These are phyloP conservation scores for Ephydatia muelleri DNA, from an alignment of 37 sponge, comb jelly and placozoan genomes.

Conservation along the genomic window DNA sequence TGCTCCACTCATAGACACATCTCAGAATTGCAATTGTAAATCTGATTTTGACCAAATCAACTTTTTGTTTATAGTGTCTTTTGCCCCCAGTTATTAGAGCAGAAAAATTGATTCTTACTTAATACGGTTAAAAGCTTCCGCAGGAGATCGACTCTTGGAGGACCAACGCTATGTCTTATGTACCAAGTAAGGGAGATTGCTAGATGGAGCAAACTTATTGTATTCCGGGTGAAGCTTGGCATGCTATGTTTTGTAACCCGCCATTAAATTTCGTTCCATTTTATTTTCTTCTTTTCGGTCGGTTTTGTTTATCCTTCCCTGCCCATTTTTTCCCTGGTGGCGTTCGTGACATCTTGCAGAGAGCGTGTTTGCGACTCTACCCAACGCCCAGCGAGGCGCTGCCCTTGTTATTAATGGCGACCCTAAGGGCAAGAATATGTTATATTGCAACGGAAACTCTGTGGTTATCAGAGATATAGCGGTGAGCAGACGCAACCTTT, in stretches of 20 bases:
- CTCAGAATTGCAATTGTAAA: no score
- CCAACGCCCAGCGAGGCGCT: slow-evolving; percentile 67
- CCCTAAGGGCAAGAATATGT: slow-evolving; percentile 94
- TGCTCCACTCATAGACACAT: no score
- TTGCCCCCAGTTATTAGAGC: not conserved
- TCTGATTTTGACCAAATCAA: no score
- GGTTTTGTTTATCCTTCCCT: not conserved
- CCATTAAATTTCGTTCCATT: not conserved
- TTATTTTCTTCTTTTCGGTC: not conserved
- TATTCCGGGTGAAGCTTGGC: no score
- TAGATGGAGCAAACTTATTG: not conserved
- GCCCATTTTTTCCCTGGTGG: not conserved
- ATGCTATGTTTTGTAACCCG: no score
- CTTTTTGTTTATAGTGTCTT: no score
- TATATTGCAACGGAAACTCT: slow-evolving; percentile 87
- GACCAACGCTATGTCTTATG: not conserved
- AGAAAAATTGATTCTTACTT: not conserved
- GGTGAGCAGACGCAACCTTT: slow-evolving; percentile 21
- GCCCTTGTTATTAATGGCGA: slow-evolving; percentile 85
- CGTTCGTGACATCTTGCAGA: slow-evolving; percentile 29
- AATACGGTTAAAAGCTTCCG: not conserved
- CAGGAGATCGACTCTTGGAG: not conserved
- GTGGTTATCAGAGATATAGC: slow-evolving; percentile 91
- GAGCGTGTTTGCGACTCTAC: slow-evolving; percentile 73
- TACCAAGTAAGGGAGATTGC: not conserved